Base-by-base conservation (phyloP, 2,113 vertebrate genomes). In the Bufo bufo region DNA sequence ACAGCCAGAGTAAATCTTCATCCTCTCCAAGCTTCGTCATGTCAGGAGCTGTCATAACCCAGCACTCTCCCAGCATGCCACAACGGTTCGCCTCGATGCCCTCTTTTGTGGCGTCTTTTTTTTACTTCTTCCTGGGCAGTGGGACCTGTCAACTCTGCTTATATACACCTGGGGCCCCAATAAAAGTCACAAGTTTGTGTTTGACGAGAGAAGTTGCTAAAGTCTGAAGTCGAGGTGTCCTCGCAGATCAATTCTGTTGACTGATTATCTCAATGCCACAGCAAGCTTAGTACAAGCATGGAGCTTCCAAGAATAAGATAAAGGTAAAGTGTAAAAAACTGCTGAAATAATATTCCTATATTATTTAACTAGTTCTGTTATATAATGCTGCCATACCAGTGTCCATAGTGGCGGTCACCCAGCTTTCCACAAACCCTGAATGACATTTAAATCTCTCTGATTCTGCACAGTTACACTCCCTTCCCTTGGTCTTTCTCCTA, bases 31-130 rank as follows among this genome's bases (percentile, higher is more conserved):
- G 92, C 92, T 91, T 82, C 1, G 33, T 66, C 17, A 0, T 0
- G 87, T 90, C 91, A 92, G 90, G 90, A 71, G 90, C 89, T 93
- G 92, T 94, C 93, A 94, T 89, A 92, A 2, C 86, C 83, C n/a
- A 77, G 74, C 85, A 45, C 23, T 47, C 88, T 90, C 90, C 91
- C 91, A 78, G 16, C 0, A 89, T 82, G 87, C 75, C 47, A 90
- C 89, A 87, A 89, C 90, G 1, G 90, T 91, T 85, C 90, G 89
- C 74, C 78, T 50, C 63, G 92, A 93, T 93, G 92, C 87, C 90
- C 92, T 43, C 0, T 86, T 75, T 69, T 88, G 16, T 77, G 58
- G 56, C 14, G 79, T 61, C 79, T 88, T 87, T 74, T 61, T 61
- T 33, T 33, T 17, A 74, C 49, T 72, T 87, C 74, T 82, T 82